Base-by-base conservation (phyloP, 2,888 invertebrate species). In the Lochmaea capreae region DNA sequence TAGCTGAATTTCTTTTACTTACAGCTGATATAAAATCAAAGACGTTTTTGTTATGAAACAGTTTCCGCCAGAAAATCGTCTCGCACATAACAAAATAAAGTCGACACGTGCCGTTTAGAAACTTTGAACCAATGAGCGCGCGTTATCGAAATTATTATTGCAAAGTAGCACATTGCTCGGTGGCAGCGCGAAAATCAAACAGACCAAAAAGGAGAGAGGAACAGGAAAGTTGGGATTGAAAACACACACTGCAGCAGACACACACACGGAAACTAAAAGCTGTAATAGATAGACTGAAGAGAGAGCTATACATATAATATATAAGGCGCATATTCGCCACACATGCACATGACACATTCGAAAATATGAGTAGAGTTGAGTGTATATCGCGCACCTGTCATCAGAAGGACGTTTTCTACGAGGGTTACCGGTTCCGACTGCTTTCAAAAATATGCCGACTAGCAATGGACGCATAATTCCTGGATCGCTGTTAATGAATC, bases 401-500 rank as follows among this genome's bases (percentile, higher is more conserved):
- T 76, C 77, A 70, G 81, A 69, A 76, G 81, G 82, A 81, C 81
- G 82, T 81, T 82, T 83, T 84, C 85, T 86, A 83, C 82, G 81
- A 82, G 83, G 85, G 85, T 83, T 84, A 83, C 84, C 85, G 85
- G 84, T 85, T 86, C 86, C 86, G 86, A 87, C 87, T 87, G 88
- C 86, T 87, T 87, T 87, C 87, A 87, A 87, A 87, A 88, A 88
- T 88, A 87, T 87, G 87, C 87, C 87, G 87, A 87, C 86, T 87
- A 86, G 87, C 87, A 87, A 87, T 87, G 88, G 88, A 87, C 88
- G 88, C 88, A 88, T 88, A 88, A 88, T 88, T 88, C 88, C 87
- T 85, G 88, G 88, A 88, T 88, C 87, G 88, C 88, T 87, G 88
- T 89, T 89, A 89, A 89, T 89, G 89, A 89, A 89, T 89, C 89